Conservation (phyloP, 1,140 invertebrate genomes). For the Nilaparvata lugens region DNA sequence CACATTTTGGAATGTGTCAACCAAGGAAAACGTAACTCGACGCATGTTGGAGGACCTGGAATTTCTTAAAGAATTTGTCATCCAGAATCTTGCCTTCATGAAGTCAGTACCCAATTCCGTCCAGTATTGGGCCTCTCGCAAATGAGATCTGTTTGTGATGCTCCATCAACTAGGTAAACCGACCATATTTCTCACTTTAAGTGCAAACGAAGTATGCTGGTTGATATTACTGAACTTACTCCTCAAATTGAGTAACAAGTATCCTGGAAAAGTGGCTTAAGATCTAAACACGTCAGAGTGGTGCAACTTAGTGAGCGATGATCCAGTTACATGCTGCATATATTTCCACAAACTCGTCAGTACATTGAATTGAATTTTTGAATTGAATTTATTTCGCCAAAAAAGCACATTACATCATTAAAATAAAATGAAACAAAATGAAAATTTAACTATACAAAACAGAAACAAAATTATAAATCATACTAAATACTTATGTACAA, state of each 20-base stretch:
- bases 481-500: too few relatives aligned
- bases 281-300: neutral
- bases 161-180: slow-evolving; percentile 29
- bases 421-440: too few relatives aligned
- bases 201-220: slow-evolving; percentile 23
- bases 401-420: too few relatives aligned
- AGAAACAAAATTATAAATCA: too few relatives aligned
- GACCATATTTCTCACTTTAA: slow-evolving; percentile 25
- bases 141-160: slow-evolving; percentile 35
- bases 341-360: slow-evolving; percentile 10
- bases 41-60: slow-evolving; percentile 18
- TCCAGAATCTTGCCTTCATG: slow-evolving; percentile 24
- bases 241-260: slow-evolving; percentile 5
- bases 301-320: slow-evolving; percentile 3
- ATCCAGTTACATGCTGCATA: slow-evolving; percentile 8
- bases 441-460: too few relatives aligned
- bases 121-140: slow-evolving; percentile 16
- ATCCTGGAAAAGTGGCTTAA: neutral
- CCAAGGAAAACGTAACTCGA: slow-evolving; percentile 22
- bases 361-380: too few relatives aligned
- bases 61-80: slow-evolving; percentile 20
- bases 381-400: too few relatives aligned
- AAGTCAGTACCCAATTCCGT: slow-evolving; percentile 21
- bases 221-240: neutral
- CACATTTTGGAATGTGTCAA: slow-evolving; percentile 25